These are phyloP conservation scores for Erythrolamprus reginae DNA, from an alignment of 2,113 vertebrate species.

Conservation along the genomic window DNA sequence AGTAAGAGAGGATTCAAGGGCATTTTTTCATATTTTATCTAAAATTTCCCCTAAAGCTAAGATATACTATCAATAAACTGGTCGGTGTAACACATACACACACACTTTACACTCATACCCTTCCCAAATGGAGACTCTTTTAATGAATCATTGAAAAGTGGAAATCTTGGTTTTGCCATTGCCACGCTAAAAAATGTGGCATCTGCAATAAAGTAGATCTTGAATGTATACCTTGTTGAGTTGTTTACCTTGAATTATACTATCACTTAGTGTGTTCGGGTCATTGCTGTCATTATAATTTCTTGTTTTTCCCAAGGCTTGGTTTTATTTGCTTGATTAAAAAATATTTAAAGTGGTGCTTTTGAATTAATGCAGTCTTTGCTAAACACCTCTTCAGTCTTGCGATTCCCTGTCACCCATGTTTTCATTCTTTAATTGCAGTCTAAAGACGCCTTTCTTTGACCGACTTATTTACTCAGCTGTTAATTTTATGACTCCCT, in stretches of 20 bases:
- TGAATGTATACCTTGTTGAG: not conserved
- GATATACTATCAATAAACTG: not conserved
- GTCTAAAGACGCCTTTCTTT: conserved; percentile 31
- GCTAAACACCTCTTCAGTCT: not conserved
- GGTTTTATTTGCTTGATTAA: conserved; percentile 6
- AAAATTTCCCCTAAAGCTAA: not conserved
- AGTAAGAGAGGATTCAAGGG: not conserved
- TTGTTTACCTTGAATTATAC: not conserved
- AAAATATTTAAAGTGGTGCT: conserved; percentile 19
- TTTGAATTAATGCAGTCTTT: conserved; percentile 40
- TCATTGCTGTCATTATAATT: not conserved
- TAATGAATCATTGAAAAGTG: not conserved
- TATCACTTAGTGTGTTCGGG: not conserved
- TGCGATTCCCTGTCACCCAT: not conserved
- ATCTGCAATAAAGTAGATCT: not conserved
- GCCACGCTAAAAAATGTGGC: not conserved
- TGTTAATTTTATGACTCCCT: conserved; percentile 53
- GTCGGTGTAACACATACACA: not conserved
- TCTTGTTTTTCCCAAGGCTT: not conserved
- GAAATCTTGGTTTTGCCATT: not conserved
- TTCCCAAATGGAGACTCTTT: not conserved
- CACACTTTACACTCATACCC: not conserved
- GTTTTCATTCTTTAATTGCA: conserved; percentile 29
- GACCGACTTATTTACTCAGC: conserved; percentile 39
- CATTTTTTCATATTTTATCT: not conserved